Conservation (phyloP, 2,888 invertebrate species). For the Microctonus hyperodae region DNA sequence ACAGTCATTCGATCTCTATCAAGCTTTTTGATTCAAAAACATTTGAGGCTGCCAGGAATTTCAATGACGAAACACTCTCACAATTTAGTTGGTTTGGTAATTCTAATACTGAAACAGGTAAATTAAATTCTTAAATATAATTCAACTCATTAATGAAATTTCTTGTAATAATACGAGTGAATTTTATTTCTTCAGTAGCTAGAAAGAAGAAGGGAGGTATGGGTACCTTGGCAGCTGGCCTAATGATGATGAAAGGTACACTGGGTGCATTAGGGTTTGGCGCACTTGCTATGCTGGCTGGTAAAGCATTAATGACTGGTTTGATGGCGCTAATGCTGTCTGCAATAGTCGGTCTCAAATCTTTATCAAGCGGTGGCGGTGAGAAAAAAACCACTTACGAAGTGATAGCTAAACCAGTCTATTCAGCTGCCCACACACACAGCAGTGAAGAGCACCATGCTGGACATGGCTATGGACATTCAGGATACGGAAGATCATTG, state of each 20-base stretch:
- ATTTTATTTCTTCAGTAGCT: slow-evolving; percentile 42
- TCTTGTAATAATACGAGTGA: not conserved
- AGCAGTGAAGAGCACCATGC: slow-evolving; percentile 73
- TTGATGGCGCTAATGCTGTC: slow-evolving; percentile 81
- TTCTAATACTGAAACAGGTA: slow-evolving; percentile 51
- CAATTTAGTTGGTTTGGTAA: slow-evolving; percentile 51
- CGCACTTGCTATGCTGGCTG: slow-evolving; percentile 79
- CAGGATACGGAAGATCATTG: slow-evolving; percentile 67
- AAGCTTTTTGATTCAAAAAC: slow-evolving; percentile 73
- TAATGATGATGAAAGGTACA: slow-evolving; percentile 73
- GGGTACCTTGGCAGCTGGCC: slow-evolving; percentile 64
- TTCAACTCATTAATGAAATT: not conserved
- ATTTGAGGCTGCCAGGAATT: slow-evolving; percentile 67
- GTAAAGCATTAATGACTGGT: slow-evolving; percentile 84
- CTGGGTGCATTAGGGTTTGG: slow-evolving; percentile 78
- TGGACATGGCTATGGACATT: slow-evolving; percentile 64
- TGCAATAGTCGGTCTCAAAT: slow-evolving; percentile 78
- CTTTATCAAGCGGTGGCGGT: slow-evolving; percentile 69
- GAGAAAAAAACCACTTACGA: slow-evolving; percentile 79
- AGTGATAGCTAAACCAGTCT: slow-evolving; percentile 83
- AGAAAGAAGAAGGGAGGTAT: slow-evolving; percentile 61
- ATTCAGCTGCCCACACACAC: slow-evolving; percentile 75
- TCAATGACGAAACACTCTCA: slow-evolving; percentile 52
- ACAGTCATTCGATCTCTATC: slow-evolving; percentile 76
- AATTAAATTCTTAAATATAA: slow-evolving; percentile 61